Evolutionary conservation across 1,140 invertebrate genomes (phyloP).

Genomic region (Acromyrmex charruanus): DNA sequence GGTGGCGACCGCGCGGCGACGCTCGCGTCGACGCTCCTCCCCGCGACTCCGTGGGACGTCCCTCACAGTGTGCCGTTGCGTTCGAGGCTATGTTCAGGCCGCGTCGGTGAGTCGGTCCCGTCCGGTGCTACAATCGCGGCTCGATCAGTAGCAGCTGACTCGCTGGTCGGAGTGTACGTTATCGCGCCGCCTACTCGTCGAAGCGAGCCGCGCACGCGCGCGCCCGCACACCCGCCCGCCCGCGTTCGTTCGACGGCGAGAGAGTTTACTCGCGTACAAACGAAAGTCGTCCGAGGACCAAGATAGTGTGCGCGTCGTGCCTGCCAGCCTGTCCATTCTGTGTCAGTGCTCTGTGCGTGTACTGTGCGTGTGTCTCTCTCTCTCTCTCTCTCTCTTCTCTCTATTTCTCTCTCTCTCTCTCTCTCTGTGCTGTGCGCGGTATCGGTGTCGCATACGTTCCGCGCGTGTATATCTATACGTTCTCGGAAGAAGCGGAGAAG

Average conservation of each 20-base stretch:
- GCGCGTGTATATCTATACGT: conserved; percentile 38
- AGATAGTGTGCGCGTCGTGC: conserved; percentile 6
- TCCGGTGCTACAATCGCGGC: conserved; percentile 16
- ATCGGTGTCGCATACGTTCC: neutral
- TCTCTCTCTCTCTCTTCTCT: too few species aligned
- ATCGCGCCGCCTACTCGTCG: conserved; percentile 15
- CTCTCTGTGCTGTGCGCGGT: neutral
- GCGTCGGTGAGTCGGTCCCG: conserved; percentile 31
- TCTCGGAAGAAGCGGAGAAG: conserved; percentile 32
- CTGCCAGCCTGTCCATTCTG: neutral
- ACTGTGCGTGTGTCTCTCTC: neutral
- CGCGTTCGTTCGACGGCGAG: neutral
- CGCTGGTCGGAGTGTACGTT: conserved; percentile 67
- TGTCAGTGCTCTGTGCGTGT: neutral
- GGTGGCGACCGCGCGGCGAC: conserved; percentile 46
- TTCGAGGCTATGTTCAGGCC: conserved; percentile 4
- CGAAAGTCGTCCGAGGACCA: neutral
- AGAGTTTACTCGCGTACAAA: conserved; percentile 27
- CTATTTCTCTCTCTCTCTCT: too few species aligned
- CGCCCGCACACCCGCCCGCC: neutral
- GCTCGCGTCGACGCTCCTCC: conserved; percentile 52
- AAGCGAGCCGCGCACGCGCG: conserved; percentile 39
- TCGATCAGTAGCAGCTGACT: conserved; percentile 78
- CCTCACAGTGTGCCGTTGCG: conserved; percentile 46
- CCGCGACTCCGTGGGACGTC: conserved; percentile 5